phyloP scores from a whole-genome alignment of 2,797 vertebrate genomes.

The Babyrousa celebensis region DNA sequence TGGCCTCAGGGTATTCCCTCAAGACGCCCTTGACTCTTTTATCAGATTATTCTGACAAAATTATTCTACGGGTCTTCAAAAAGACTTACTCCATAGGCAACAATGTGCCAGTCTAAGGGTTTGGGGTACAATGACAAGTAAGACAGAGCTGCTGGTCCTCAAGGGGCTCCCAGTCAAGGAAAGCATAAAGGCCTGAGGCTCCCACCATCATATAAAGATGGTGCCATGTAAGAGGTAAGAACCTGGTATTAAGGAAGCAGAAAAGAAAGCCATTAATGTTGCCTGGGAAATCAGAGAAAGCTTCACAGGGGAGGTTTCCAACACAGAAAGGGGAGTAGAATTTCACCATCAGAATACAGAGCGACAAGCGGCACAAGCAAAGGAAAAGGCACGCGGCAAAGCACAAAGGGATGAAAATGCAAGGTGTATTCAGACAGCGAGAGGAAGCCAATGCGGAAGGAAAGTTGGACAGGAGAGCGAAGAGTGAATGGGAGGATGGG shows the following conservation, averaged over 20 bases:
- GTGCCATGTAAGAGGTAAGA: not conserved
- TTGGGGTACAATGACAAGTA: constrained; percentile 38
- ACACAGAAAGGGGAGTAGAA: constrained; percentile 54
- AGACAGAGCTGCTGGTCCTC: constrained; percentile 31
- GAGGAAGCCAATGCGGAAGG: constrained; percentile 33
- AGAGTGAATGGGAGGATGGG: not conserved
- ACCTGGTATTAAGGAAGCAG: constrained; percentile 7
- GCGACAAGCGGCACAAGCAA: constrained; percentile 5
- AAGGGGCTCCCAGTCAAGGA: constrained; percentile 56
- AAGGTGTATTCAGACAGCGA: constrained; percentile 42
- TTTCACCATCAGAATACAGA: constrained; percentile 28
- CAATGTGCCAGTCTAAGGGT: not conserved
- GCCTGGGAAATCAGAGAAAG: constrained; percentile 48
- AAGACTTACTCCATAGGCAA: constrained; percentile 39
- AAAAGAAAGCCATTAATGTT: constrained; percentile 15
- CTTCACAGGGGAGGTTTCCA: constrained; percentile 44
- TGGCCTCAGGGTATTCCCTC: constrained; percentile 40
- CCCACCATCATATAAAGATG: constrained; percentile 46
- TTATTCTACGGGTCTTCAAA: constrained; percentile 41
- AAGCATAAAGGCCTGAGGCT: constrained; percentile 58
- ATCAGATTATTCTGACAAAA: constrained; percentile 34
- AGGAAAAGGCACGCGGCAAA: constrained; percentile 59
- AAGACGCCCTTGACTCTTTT: not conserved
- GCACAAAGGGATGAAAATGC: constrained; percentile 60
- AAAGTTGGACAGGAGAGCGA: not conserved